Conservation (phyloP, 2,888 invertebrate genomes). For the Drosophila infuscata region DNA sequence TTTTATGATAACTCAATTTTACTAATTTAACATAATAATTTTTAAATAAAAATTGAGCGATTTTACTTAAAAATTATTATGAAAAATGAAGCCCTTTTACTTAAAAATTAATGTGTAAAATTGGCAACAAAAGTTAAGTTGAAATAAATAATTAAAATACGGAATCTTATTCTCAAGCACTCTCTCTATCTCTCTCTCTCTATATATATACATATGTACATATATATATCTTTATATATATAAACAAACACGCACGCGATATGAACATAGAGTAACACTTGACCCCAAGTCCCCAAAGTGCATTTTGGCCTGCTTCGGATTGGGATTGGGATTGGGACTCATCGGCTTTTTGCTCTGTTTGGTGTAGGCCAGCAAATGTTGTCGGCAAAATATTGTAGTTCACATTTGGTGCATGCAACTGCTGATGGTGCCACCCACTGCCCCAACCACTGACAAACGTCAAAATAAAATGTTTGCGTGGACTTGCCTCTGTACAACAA, state of each 20-base stretch:
- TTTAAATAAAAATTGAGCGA: too few relatives aligned
- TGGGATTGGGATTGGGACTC: conserved; percentile 3
- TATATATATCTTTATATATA: too few relatives aligned
- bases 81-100: too few relatives aligned
- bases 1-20: too few relatives aligned
- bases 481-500: conserved; percentile 60
- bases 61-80: too few relatives aligned
- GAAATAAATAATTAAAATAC: background rate
- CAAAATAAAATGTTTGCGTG: conserved; percentile 78
- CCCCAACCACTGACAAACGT: conserved; percentile 61
- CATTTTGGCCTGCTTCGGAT: conserved; percentile 32
- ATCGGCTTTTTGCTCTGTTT: background rate
- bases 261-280: conserved; percentile 29
- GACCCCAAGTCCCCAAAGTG: conserved; percentile 57
- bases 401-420: conserved; percentile 20
- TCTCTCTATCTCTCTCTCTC: background rate
- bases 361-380: conserved; percentile 26
- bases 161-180: background rate
- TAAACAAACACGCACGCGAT: background rate
- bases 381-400: conserved; percentile 21
- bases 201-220: too few relatives aligned
- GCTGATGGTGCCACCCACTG: conserved; percentile 18
- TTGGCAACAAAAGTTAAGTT: background rate
- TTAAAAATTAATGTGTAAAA: background rate
- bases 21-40: too few relatives aligned